Percentiles rank a stretch among this genome's conserved stretches.
These are phyloP conservation scores for Enteromius paludinosus DNA, from an alignment of 2,797 vertebrate genomes.

Conservation along the genomic window DNA sequence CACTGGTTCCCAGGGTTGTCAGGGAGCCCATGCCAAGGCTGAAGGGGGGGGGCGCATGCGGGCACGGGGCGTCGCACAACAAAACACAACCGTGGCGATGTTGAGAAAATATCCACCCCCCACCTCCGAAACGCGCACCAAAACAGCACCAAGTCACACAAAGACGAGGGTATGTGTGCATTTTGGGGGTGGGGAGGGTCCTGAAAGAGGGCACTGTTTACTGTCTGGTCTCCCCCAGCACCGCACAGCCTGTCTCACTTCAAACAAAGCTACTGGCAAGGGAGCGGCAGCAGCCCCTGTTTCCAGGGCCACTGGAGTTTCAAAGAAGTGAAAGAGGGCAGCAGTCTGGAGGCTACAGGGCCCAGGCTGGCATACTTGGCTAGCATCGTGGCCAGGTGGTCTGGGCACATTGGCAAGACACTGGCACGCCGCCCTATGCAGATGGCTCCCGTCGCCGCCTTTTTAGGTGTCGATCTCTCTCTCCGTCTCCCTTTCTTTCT, in stretches of 20 bases:
- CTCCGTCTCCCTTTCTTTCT: conserved; percentile 49
- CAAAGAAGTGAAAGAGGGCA: conserved; percentile 82
- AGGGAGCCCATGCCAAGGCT: conserved; percentile 61
- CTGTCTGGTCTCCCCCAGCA: conserved; percentile 77
- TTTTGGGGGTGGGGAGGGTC: conserved; percentile 51
- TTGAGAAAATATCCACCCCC: conserved; percentile 32
- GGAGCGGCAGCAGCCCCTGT: conserved; percentile 72
- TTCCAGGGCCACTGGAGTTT: conserved; percentile 81
- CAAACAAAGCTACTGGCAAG: conserved; percentile 81
- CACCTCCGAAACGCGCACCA: conserved; percentile 19
- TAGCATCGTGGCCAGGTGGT: conserved; percentile 88
- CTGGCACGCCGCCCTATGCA: conserved; percentile 89
- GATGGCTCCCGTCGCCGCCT: conserved; percentile 88
- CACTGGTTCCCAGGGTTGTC: conserved; percentile 67
- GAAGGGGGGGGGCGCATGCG: conserved; percentile 39
- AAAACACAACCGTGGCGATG: conserved; percentile 69
- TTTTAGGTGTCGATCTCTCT: conserved; percentile 71
- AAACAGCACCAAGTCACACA: conserved; percentile 63
- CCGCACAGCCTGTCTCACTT: conserved; percentile 78
- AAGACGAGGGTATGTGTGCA: conserved; percentile 56
- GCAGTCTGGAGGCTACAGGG: conserved; percentile 85
- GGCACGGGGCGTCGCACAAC: conserved; percentile 22
- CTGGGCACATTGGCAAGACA: conserved; percentile 90
- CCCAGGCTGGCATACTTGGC: conserved; percentile 89
- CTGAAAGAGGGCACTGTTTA: conserved; percentile 81